Evolutionary conservation across 2,888 invertebrate genomes (phyloP), one percentile per base, ranked within the genome.

Genomic region (Netelia melanura): DNA sequence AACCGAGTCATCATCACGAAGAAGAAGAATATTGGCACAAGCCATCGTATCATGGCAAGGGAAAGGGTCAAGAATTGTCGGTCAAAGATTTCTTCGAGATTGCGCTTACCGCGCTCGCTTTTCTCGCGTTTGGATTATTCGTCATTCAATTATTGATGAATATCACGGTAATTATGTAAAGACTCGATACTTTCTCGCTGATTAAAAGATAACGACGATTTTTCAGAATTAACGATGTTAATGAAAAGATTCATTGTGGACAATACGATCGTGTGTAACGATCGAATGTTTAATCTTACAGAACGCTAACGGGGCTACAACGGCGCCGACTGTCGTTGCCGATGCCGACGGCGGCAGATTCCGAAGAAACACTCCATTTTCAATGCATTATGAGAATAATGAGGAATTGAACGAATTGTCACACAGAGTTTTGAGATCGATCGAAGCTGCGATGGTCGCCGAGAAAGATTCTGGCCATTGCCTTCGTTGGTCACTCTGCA

Each of bases 61-160:
- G 92, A 0, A 95, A 95, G 81, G 93, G 94, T 8, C 94, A 96
- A 84, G 96, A 96, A 9, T 94, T 97, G 25, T 96, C 96, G 0
- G 92, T 97, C 30, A 95, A 95, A 10, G 97, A 97, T 88, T 95
- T 98, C 56, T 97, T 97, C 89, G 97, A 98, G 84, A 96, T 97
- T 83, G 97, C 97, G 0, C 94, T 97, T 30, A 97, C 97, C 0
- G 97, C 97, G 0, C 95, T 98, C 54, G 97, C 97, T 0, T 97
- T 97, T 90, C 93, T 97, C 10, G 97, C 97, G 0, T 98, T 98
- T 89, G 97, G 97, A 44, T 96, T 97, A 94, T 98, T 98, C 89
- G 94, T 97, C 14, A 94, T 97, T 65, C 97, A 98, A 92, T 96
- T 97, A 14, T 94, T 97, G 9, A 96, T 97, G 96, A 97, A 97